Evolutionary conservation across 2,888 invertebrate species (phyloP).

Genomic region (Agriotes lineatus): DNA sequence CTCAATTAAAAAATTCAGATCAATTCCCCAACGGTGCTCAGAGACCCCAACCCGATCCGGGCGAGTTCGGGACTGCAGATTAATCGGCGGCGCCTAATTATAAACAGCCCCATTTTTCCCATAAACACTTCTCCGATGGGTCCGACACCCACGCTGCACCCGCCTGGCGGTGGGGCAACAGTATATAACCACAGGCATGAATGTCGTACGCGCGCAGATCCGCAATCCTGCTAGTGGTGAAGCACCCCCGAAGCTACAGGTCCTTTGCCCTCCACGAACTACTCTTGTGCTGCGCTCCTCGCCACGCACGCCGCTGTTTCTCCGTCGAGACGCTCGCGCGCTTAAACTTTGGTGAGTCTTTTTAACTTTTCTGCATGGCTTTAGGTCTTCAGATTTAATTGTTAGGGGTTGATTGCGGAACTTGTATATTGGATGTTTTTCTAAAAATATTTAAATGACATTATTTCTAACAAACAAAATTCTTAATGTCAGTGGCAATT

Average conservation of each 20-base stretch:
- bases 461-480: too few species aligned
- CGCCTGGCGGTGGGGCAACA: slow-evolving; percentile 46
- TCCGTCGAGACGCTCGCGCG: slow-evolving; percentile 11
- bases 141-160: slow-evolving; percentile 45
- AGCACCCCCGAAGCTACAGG: slow-evolving; percentile 44
- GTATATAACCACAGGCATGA: slow-evolving; percentile 49
- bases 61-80: too few species aligned
- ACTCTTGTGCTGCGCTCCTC: slow-evolving; percentile 10
- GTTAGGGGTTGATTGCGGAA: too few species aligned
- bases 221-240: slow-evolving; percentile 47
- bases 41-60: too few species aligned
- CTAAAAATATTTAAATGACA: too few species aligned
- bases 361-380: neutral
- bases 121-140: slow-evolving; percentile 18
- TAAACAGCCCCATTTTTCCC: slow-evolving; percentile 18
- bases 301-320: slow-evolving; percentile 7
- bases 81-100: slow-evolving; percentile 18
- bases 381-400: too few species aligned
- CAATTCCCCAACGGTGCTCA: neutral
- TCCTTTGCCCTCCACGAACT: slow-evolving; percentile 44
- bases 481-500: too few species aligned
- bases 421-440: too few species aligned
- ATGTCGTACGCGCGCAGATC: slow-evolving; percentile 48
- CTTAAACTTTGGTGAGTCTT: slow-evolving; percentile 32
- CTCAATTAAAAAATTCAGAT: too few species aligned